phyloP scores from a whole-genome alignment of 1,140 invertebrate species.

The Thaumatotibia leucotreta region DNA sequence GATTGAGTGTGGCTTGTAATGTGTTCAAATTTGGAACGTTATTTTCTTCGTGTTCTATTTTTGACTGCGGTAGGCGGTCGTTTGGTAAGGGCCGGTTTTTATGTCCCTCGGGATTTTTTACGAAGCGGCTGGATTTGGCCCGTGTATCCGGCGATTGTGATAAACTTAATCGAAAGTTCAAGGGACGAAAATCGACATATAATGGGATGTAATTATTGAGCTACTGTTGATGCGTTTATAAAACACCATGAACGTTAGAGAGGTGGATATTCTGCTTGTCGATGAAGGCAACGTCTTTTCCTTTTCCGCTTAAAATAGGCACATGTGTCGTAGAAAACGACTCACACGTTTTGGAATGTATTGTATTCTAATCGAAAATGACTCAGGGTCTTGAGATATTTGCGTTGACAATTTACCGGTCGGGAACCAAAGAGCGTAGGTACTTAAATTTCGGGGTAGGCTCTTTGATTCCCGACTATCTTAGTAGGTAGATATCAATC shows the following conservation, averaged over 20 bases:
- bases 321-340: too few relatives aligned
- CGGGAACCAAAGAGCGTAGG: too few relatives aligned
- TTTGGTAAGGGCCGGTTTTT: slow-evolving; percentile 56
- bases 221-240: background rate
- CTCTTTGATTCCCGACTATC: too few relatives aligned
- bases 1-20: background rate
- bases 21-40: slow-evolving; percentile 11
- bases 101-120: slow-evolving; percentile 52
- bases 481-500: too few relatives aligned
- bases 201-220: background rate
- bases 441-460: too few relatives aligned
- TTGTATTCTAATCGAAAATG: too few relatives aligned
- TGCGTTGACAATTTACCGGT: too few relatives aligned
- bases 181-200: background rate
- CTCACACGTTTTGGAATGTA: too few relatives aligned
- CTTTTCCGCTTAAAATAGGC: too few relatives aligned
- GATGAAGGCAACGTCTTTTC: too few relatives aligned
- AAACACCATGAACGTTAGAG: background rate
- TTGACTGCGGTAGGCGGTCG: slow-evolving; percentile 73
- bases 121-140: slow-evolving; percentile 53
- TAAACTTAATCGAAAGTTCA: slow-evolving; percentile 3
- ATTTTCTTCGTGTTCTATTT: slow-evolving; percentile 56
- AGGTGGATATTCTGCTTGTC: too few relatives aligned
- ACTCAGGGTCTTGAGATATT: too few relatives aligned
- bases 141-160: slow-evolving; percentile 65